These are phyloP conservation scores for Zootermopsis nevadensis DNA, from an alignment of 2,888 invertebrate species.

Conservation along the genomic window DNA sequence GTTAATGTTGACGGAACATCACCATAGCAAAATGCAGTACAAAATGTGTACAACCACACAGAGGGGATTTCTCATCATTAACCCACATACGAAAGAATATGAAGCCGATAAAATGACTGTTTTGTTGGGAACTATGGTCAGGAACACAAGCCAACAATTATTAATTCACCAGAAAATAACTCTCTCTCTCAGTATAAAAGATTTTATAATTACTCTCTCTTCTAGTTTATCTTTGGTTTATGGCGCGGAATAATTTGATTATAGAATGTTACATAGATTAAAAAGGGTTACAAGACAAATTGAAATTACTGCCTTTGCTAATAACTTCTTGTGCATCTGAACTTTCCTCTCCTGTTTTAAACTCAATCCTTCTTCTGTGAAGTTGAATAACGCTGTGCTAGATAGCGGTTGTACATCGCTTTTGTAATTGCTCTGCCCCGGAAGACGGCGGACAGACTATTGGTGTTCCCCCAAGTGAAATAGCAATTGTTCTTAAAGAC, in stretches of 20 bases:
- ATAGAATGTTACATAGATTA: conserved; percentile 42
- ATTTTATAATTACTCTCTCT: conserved; percentile 30
- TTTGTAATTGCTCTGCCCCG: not conserved
- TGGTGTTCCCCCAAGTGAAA: conserved; percentile 19
- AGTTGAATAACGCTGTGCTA: not conserved
- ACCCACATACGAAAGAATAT: not conserved
- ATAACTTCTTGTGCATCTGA: conserved; percentile 17
- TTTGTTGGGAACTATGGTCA: not conserved
- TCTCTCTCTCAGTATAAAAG: conserved; percentile 2
- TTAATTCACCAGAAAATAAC: not conserved
- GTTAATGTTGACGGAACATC: not conserved
- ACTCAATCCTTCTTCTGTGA: conserved; percentile 17
- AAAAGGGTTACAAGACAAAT: conserved; percentile 40
- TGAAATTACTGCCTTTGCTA: conserved; percentile 35
- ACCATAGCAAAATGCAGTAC: not conserved
- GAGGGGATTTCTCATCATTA: not conserved
- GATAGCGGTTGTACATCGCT: not conserved
- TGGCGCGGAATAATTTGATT: conserved; percentile 40
- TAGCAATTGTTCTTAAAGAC: not conserved
- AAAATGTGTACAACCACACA: not conserved
- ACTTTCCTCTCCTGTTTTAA: conserved; percentile 21
- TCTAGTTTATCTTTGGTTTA: conserved; percentile 25
- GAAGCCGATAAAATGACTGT: not conserved
- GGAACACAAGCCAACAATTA: conserved; percentile 12
- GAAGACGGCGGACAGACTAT: not conserved